phyloP scores from a whole-genome alignment of 2,888 invertebrate genomes.

The Strigamia crassipes region DNA sequence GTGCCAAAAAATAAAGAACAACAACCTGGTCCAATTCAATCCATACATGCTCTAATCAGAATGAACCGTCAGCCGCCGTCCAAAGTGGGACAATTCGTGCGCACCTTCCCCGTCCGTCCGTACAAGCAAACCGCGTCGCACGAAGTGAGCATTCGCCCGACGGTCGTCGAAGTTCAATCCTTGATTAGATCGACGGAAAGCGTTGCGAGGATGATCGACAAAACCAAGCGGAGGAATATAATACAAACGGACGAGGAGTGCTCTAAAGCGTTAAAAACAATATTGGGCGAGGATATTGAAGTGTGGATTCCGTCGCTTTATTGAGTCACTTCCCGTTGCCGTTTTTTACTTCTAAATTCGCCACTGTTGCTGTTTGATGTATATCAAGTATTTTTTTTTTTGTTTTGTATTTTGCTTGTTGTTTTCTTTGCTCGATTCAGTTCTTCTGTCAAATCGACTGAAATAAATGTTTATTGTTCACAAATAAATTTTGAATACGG shows the following conservation, averaged over 20 bases:
- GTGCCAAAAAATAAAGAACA: no score
- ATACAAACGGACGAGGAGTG: slow-evolving; percentile 60
- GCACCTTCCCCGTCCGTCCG: slow-evolving; percentile 70
- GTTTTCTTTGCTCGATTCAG: not conserved
- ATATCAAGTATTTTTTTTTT: not conserved
- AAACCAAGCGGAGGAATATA: slow-evolving; percentile 48
- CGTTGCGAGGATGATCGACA: slow-evolving; percentile 51
- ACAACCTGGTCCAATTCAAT: no score
- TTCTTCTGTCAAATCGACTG: not conserved
- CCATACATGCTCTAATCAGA: not conserved
- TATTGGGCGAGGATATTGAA: slow-evolving; percentile 55
- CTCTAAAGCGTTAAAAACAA: slow-evolving; percentile 61
- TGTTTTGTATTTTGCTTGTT: not conserved
- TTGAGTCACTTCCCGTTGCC: not conserved
- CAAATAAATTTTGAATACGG: no score
- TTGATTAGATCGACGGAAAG: not conserved
- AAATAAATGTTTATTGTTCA: not conserved
- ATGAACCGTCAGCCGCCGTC: slow-evolving; percentile 62
- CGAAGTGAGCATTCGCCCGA: slow-evolving; percentile 38
- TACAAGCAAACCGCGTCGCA: not conserved
- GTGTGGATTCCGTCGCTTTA: slow-evolving; percentile 45
- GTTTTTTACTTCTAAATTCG: not conserved
- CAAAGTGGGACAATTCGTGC: slow-evolving; percentile 75
- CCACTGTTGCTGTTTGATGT: not conserved
- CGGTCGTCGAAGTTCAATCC: slow-evolving; percentile 10